Conservation (phyloP, 2,888 invertebrate species). For the Parthenolecanium corni region DNA sequence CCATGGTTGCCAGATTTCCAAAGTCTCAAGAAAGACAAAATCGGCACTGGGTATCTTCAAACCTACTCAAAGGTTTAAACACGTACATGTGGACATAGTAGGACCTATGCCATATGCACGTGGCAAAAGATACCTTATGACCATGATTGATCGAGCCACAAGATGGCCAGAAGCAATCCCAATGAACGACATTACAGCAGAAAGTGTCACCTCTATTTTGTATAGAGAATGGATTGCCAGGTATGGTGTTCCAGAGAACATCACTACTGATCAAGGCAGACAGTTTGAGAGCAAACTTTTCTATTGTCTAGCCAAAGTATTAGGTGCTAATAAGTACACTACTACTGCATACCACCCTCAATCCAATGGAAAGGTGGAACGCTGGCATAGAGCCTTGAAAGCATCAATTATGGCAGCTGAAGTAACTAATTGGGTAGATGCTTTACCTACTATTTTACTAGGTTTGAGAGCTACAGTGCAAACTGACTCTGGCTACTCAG, state of each 20-base stretch:
- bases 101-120: slow-evolving; percentile 37
- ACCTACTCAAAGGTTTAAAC: slow-evolving; percentile 36
- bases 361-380: slow-evolving; percentile 26
- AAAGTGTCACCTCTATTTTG: slow-evolving; percentile 31
- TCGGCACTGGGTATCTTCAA: slow-evolving; percentile 34
- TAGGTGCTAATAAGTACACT: not conserved
- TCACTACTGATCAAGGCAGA: slow-evolving; percentile 38
- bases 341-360: slow-evolving; percentile 25
- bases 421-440: not conserved
- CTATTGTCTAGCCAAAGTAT: not conserved
- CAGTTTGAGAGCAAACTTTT: slow-evolving; percentile 38
- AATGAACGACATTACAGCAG: slow-evolving; percentile 37
- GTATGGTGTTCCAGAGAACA: slow-evolving; percentile 37
- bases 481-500: slow-evolving; percentile 35
- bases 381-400: slow-evolving; percentile 28
- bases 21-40: slow-evolving; percentile 36
- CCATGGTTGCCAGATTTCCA: slow-evolving; percentile 36
- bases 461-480: slow-evolving; percentile 32
- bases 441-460: slow-evolving; percentile 20
- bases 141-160: slow-evolving; percentile 37
- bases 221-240: slow-evolving; percentile 37
- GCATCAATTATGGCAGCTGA: slow-evolving; percentile 21
- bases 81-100: slow-evolving; percentile 40
- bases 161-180: slow-evolving; percentile 39
- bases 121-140: slow-evolving; percentile 37